phyloP scores from a whole-genome alignment of 2,113 vertebrate species.

The Aplodontia rufa region DNA sequence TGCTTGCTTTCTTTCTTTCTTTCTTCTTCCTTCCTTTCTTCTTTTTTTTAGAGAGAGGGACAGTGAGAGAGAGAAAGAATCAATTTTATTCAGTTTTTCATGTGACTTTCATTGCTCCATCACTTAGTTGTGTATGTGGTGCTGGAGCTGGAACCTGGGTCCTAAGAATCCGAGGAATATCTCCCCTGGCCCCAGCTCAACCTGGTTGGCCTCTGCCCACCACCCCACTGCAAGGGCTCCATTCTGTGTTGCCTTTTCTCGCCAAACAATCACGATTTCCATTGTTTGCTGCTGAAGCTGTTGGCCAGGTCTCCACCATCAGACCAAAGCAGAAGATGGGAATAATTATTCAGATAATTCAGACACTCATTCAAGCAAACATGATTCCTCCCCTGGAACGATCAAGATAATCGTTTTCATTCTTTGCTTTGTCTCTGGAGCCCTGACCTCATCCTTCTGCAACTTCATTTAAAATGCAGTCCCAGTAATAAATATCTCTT shows the following conservation, averaged over 20 bases:
- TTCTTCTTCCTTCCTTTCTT: too few relatives aligned
- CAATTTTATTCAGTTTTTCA: too few relatives aligned
- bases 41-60: too few relatives aligned
- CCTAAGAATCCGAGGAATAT: too few relatives aligned
- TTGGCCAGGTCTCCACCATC: not conserved
- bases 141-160: too few relatives aligned
- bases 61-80: too few relatives aligned
- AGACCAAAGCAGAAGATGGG: not conserved
- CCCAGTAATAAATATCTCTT: conserved; percentile 57
- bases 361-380: conserved; percentile 29
- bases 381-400: not conserved
- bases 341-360: conserved; percentile 1
- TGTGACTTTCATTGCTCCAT: too few relatives aligned
- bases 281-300: not conserved
- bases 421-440: conserved; percentile 43
- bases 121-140: too few relatives aligned
- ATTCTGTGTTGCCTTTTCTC: not conserved
- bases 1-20: too few relatives aligned
- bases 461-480: conserved; percentile 50
- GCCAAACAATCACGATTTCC: not conserved
- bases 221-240: too few relatives aligned
- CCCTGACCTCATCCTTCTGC: not conserved
- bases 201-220: not conserved
- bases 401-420: conserved; percentile 31
- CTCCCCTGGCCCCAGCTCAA: not conserved